Base-by-base conservation (phyloP, 1,140 invertebrate genomes). In the Agrypnia vestita region DNA sequence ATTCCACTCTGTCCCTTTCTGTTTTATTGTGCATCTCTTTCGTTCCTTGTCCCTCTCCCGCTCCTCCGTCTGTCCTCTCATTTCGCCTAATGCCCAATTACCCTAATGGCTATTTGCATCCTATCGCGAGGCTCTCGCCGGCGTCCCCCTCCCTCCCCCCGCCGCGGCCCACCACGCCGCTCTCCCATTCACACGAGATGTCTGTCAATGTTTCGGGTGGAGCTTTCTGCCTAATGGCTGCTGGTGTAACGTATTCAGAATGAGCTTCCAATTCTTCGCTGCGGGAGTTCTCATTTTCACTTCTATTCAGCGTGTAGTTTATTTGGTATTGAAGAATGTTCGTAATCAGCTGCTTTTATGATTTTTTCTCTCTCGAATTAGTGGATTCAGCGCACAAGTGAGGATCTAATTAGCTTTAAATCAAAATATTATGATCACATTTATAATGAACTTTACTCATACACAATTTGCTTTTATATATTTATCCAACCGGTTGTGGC, bases 41-140 rank as follows among this genome's bases (percentile, higher is more conserved):
- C 53, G 15, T 17, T 61, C 56, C 7, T 10, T 74, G 15, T 43
- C 51, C 25, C 49, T 62, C 64, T 0, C 64, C 43, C 19, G 0
- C 43, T 69, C 64, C 69, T 25, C 78, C 79, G 80, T 75, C 76
- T 55, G 59, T 79, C 72, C 79, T 81, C 82, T 83, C 82, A 83
- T 83, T 83, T 83, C 82, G 82, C 76, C 82, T 83, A 83, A 83
- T 83, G 82, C 82, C 82, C 82, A 83, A 83, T 83, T 83, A 83
- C 80, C 80, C 82, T 83, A 83, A 83, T 83, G 82, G 82, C 82
- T 83, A 83, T 83, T 83, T 83, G 82, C 82, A 83, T 83, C 79
- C 82, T 83, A 80, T 78, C 72, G 76, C 73, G 78, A 47, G 25
- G 67, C 76, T 56, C 76, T 62, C 21, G 51, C 55, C 53, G 10